These are phyloP conservation scores for Heterocephalus glaber DNA, from an alignment of 2,113 vertebrate species.

Conservation along the genomic window DNA sequence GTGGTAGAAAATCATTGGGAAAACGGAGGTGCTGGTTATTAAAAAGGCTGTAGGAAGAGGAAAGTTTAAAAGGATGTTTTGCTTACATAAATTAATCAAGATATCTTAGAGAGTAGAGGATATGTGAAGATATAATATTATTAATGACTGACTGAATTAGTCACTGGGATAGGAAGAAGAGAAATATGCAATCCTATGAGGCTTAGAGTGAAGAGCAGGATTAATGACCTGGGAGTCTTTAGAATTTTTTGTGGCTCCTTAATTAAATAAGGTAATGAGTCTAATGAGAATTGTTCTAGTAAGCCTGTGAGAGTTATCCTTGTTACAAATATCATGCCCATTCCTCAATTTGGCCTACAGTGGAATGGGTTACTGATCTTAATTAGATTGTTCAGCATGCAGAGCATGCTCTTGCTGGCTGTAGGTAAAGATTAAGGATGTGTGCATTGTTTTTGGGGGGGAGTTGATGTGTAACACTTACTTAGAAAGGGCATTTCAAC, in stretches of 20 bases:
- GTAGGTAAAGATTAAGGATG: background rate
- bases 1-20: background rate
- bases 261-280: background rate
- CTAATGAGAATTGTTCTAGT: background rate
- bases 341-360: background rate
- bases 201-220: background rate
- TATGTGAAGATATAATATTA: background rate
- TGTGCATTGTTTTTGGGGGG: background rate
- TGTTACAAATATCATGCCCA: background rate
- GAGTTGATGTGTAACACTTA: background rate
- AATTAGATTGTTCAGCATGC: background rate
- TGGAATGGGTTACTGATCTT: background rate
- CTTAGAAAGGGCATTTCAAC: background rate
- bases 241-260: background rate
- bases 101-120: background rate
- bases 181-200: background rate
- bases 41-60: background rate
- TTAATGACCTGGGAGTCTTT: background rate
- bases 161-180: background rate
- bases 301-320: background rate
- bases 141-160: background rate
- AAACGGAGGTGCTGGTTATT: background rate
- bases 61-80: background rate
- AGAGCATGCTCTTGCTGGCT: background rate
- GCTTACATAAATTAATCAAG: background rate